Percentiles rank a stretch among this genome's conserved stretches.
Conservation (phyloP, 2,113 vertebrate genomes). For the human region DNA sequence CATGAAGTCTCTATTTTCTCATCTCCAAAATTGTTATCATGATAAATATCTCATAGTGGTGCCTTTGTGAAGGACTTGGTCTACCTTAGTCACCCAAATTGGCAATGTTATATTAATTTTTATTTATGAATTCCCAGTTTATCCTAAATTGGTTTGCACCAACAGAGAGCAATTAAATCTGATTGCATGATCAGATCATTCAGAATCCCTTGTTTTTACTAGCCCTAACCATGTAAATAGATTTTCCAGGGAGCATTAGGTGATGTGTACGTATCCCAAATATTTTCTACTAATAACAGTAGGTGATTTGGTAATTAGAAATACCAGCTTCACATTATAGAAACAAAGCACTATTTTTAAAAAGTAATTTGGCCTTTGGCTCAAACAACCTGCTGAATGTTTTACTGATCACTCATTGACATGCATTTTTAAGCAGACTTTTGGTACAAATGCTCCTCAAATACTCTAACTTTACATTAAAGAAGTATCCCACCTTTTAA, state of each 20-base stretch:
- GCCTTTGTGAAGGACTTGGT: background rate
- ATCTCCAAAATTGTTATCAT: background rate
- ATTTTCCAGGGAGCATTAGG: background rate
- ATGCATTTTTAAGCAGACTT: conserved; percentile 4
- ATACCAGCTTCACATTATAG: background rate
- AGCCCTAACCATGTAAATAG: background rate
- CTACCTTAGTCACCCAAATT: background rate
- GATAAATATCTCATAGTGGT: background rate
- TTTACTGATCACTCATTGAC: background rate
- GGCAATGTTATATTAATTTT: background rate
- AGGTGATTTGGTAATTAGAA: background rate
- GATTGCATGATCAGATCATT: background rate
- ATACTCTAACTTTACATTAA: background rate
- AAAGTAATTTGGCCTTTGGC: background rate
- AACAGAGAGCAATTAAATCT: background rate
- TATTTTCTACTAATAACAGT: background rate
- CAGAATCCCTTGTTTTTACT: background rate
- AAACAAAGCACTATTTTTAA: conserved; percentile 20
- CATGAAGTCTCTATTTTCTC: background rate
- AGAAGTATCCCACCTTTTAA: background rate
- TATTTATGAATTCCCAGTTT: background rate
- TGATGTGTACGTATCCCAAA: background rate
- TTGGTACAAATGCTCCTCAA: background rate
- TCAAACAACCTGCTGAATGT: background rate
- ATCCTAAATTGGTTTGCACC: background rate